Evolutionary conservation across 2,113 vertebrate species (phyloP).

Genomic region (Cyprinodon variegatus): DNA sequence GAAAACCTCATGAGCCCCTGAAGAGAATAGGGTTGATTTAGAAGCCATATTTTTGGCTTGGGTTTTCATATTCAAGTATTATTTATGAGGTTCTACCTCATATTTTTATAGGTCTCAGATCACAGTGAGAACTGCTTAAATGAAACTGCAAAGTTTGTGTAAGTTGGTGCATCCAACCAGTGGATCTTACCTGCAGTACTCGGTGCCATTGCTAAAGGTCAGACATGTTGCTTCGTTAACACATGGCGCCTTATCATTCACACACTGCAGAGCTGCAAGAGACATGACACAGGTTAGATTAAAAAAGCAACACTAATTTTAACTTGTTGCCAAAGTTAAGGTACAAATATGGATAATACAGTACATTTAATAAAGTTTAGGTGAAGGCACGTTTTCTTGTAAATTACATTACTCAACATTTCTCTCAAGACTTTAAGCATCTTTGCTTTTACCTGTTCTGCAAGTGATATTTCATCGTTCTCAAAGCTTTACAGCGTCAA

Average conservation of each 20-base stretch:
- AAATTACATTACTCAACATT: background rate
- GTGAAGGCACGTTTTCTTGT: background rate
- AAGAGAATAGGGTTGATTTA: slow-evolving; percentile 49
- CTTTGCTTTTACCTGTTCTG: background rate
- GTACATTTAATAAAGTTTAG: background rate
- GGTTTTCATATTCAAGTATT: slow-evolving; percentile 42
- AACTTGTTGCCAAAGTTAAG: background rate
- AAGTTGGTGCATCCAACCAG: background rate
- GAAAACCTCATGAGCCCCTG: slow-evolving; percentile 58
- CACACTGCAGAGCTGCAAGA: slow-evolving; percentile 89
- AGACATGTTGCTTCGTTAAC: slow-evolving; percentile 90
- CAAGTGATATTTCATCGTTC: background rate
- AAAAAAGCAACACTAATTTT: background rate
- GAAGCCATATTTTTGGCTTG: slow-evolving; percentile 39
- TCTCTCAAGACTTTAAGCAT: background rate
- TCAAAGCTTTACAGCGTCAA: background rate
- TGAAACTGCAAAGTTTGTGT: slow-evolving; percentile 11
- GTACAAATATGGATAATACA: background rate
- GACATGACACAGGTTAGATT: slow-evolving; percentile 48
- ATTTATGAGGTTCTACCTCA: slow-evolving; percentile 6
- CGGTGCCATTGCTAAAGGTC: slow-evolving; percentile 87
- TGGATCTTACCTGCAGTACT: slow-evolving; percentile 89
- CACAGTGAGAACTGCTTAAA: background rate
- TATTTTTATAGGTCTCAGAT: slow-evolving; percentile 6
- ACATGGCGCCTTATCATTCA: slow-evolving; percentile 86